These are phyloP conservation scores for Leptopilina boulardi DNA, from an alignment of 1,140 invertebrate species.

Conservation along the genomic window DNA sequence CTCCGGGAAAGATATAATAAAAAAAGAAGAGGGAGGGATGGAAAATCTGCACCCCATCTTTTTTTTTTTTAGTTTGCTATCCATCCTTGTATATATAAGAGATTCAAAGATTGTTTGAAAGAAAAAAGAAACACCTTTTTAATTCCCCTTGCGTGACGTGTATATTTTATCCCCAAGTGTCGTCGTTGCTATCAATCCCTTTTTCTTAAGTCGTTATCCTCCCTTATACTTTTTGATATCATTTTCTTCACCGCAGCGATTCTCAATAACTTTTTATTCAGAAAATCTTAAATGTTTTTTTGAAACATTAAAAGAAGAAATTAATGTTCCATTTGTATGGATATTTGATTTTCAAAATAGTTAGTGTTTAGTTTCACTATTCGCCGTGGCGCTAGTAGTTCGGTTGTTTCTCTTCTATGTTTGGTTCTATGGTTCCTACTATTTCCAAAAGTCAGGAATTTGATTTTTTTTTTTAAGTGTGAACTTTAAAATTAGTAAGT, in stretches of 20 bases:
- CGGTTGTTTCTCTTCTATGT: too few relatives aligned
- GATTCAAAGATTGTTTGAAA: background rate
- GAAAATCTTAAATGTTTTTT: too few relatives aligned
- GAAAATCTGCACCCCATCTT: conserved; percentile 4
- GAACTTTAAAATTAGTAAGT: too few relatives aligned
- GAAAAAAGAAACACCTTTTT: conserved; percentile 19
- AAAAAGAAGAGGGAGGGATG: background rate
- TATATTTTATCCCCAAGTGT: conserved; percentile 25
- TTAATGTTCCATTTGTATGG: too few relatives aligned
- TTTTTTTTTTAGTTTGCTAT: background rate
- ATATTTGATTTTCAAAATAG: too few relatives aligned
- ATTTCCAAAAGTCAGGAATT: too few relatives aligned
- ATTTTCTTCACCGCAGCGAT: background rate
- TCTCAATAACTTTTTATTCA: background rate
- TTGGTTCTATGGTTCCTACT: too few relatives aligned
- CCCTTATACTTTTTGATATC: too few relatives aligned
- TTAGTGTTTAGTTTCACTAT: too few relatives aligned
- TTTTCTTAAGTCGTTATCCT: conserved; percentile 24
- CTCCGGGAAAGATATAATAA: conserved; percentile 1
- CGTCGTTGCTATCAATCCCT: conserved; percentile 20
- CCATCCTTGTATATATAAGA: background rate
- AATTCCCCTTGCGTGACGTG: conserved; percentile 27
- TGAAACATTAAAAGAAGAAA: too few relatives aligned
- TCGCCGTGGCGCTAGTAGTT: too few relatives aligned
- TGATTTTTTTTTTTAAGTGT: too few relatives aligned